Base-by-base conservation (phyloP, 2,797 vertebrate species). In the Myotis pilosus region DNA sequence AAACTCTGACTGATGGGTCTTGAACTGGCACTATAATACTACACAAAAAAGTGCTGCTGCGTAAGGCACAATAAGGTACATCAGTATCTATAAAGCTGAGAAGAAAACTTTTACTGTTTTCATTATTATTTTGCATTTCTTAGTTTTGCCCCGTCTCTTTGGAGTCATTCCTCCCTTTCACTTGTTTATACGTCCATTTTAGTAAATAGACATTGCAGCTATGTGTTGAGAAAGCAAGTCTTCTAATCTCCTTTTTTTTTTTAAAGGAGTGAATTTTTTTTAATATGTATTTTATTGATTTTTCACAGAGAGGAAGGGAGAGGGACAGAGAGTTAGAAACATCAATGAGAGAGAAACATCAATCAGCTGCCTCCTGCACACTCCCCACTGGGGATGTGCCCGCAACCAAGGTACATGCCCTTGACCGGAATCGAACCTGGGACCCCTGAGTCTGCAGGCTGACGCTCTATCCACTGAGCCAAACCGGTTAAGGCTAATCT, bases 201-300 rank as follows among this genome's bases (percentile, higher is more conserved):
- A 75, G 64, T 74, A 69, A 83, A 71, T 2, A 86, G 51, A 89
- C 47, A 60, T 9, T 38, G 36, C 25, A 78, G 68, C 49, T 78
- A 47, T 3, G 33, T 20, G 36, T 53, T 82, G 74, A 85, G 89
- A 95, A 89, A 60, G 72, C 49, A 72, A 78, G 47, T 76, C 84
- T 92, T 87, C 79, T 68, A 75, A 47, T 75, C n/a, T 79, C 62
- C 78, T 76, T 72, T 91, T 92, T 80, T 85, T 44, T 44, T 44
- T 44, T 44, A 44, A 44, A 44, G 44, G 44, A 44, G 44, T 44
- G 44, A 44, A 44, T 44, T 44, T 44, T 44, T 44, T 41, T 7
- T 41, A 41, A 41, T 41, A 44, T 44, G 10, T 44, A 44, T 44
- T 10, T 44, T 10, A 44, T 44, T 44, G 41, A 44, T 44, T 44